Conservation (phyloP, 2,113 vertebrate genomes). For the Poeciliopsis turrubarensis region DNA sequence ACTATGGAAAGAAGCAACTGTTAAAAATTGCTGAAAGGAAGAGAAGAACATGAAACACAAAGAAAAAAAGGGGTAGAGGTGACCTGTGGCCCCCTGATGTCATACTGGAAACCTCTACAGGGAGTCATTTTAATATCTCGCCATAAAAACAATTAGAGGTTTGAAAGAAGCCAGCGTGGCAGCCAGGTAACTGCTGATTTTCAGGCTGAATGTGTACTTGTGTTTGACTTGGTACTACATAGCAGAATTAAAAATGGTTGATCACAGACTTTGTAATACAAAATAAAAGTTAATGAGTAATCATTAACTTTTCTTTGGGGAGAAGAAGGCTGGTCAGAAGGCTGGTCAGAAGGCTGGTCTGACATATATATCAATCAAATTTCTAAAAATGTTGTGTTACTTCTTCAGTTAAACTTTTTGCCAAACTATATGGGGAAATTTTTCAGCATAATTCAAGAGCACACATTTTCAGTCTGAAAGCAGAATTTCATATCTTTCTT, state of each 20-base stretch:
- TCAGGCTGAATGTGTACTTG: constrained; percentile 9
- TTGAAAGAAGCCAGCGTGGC: constrained; percentile 58
- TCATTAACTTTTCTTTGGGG: not conserved
- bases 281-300: not conserved
- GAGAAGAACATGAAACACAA: constrained; percentile 65
- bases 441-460: too few relatives aligned
- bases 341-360: not conserved
- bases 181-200: constrained; percentile 48
- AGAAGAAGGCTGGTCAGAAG: not conserved
- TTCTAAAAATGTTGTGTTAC: not conserved
- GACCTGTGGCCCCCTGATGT: constrained; percentile 66
- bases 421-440: too few relatives aligned
- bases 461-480: too few relatives aligned
- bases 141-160: constrained; percentile 62
- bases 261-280: not conserved
- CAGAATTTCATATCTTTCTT: too few relatives aligned
- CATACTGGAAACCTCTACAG: constrained; percentile 64
- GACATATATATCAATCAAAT: not conserved
- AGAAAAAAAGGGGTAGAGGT: constrained; percentile 72
- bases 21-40: constrained; percentile 72
- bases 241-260: constrained; percentile 5
- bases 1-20: constrained; percentile 66
- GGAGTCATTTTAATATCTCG: constrained; percentile 58
- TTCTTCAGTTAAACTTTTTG: not conserved
- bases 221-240: not conserved